These are phyloP conservation scores for Plagiodera versicolora DNA, from an alignment of 2,888 invertebrate species.

Conservation along the genomic window DNA sequence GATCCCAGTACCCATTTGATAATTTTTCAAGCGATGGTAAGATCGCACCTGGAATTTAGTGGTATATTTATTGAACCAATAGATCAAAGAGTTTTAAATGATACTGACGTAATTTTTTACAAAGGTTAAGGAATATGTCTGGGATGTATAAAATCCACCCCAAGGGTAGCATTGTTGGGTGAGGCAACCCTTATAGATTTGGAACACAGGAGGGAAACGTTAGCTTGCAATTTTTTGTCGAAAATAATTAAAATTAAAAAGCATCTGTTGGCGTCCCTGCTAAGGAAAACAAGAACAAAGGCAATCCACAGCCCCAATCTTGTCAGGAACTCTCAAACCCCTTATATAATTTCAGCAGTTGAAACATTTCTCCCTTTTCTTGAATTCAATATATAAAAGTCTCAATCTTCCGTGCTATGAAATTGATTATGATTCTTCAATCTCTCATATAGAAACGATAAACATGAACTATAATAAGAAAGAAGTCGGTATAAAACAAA, in stretches of 20 bases:
- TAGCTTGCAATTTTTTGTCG: slow-evolving; percentile 10
- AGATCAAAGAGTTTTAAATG: slow-evolving; percentile 5
- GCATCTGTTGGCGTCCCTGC: no score
- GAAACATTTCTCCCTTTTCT: no score
- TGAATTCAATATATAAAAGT: no score
- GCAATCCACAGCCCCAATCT: no score
- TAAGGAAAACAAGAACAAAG: no score
- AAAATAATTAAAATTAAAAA: not conserved
- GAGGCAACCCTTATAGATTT: slow-evolving; percentile 12
- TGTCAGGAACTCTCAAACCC: no score
- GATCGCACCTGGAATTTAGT: slow-evolving; percentile 20
- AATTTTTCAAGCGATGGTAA: slow-evolving; percentile 16
- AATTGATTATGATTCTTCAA: no score
- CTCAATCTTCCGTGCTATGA: no score
- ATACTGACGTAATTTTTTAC: slow-evolving; percentile 1
- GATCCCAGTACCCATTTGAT: slow-evolving; percentile 16
- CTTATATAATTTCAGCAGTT: no score
- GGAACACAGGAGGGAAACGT: slow-evolving; percentile 10
- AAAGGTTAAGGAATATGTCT: slow-evolving; percentile 6
- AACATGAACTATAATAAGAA: not conserved
- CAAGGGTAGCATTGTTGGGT: slow-evolving; percentile 13
- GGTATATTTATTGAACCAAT: not conserved
- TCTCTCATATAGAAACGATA: no score
- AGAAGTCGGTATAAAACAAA: not conserved
- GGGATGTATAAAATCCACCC: slow-evolving; percentile 23